Percentiles rank a stretch among this genome's conserved stretches.
Conservation (phyloP, 2,888 invertebrate species). For the Lordiphosa andalusiaca region DNA sequence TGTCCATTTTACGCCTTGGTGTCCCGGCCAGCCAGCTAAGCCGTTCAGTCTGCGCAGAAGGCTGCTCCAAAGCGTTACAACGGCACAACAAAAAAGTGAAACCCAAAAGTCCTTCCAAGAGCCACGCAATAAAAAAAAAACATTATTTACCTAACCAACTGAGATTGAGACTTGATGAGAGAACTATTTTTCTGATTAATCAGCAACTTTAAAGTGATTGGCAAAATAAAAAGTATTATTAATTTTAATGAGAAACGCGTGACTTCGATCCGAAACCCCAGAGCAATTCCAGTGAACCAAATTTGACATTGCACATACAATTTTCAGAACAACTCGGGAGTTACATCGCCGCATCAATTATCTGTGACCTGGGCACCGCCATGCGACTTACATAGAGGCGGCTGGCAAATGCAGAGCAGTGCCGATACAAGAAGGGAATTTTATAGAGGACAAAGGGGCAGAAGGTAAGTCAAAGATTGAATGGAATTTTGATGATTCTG, state of each 20-base stretch:
- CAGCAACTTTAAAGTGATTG: slow-evolving; percentile 13
- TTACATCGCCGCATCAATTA: slow-evolving; percentile 78
- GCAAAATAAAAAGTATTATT: slow-evolving; percentile 13
- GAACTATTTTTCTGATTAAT: slow-evolving; percentile 15
- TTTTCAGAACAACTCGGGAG: slow-evolving; percentile 67
- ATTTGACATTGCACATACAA: slow-evolving; percentile 14
- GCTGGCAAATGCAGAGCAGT: slow-evolving; percentile 74
- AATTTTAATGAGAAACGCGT: too few relatives aligned
- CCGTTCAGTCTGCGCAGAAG: slow-evolving; percentile 78
- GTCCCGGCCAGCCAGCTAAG: slow-evolving; percentile 55
- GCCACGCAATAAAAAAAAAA: slow-evolving; percentile 16
- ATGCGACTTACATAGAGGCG: slow-evolving; percentile 71
- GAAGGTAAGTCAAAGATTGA: slow-evolving; percentile 50
- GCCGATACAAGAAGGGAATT: slow-evolving; percentile 65
- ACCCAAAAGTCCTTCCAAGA: background rate
- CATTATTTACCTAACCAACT: slow-evolving; percentile 1
- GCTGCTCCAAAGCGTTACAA: slow-evolving; percentile 71
- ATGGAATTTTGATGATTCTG: background rate
- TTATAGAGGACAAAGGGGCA: slow-evolving; percentile 58
- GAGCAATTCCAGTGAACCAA: slow-evolving; percentile 1
- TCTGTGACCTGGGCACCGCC: slow-evolving; percentile 80
- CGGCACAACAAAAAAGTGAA: slow-evolving; percentile 29
- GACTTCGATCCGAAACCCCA: too few relatives aligned
- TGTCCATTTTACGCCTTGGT: slow-evolving; percentile 53
- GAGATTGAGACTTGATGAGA: background rate